Conservation (phyloP, 2,888 invertebrate genomes). For the Carabus problematicus region DNA sequence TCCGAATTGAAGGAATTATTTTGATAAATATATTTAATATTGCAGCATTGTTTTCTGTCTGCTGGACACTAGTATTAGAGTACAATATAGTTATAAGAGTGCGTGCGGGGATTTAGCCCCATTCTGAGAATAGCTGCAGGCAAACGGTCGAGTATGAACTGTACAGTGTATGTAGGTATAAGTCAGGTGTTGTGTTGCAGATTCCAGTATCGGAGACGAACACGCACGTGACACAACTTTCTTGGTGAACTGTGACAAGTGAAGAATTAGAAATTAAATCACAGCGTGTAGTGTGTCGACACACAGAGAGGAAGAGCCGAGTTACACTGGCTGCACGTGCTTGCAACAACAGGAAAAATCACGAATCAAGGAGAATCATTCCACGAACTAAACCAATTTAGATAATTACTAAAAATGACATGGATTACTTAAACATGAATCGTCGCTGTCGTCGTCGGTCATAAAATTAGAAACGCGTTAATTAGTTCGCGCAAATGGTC, state of each 20-base stretch:
- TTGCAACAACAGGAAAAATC: background rate
- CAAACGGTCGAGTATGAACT: no score
- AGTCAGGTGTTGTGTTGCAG: no score
- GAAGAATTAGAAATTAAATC: conserved; percentile 1
- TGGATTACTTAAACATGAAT: conserved; percentile 8
- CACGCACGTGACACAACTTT: background rate
- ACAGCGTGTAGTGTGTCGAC: background rate
- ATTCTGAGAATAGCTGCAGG: no score
- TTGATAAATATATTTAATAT: background rate
- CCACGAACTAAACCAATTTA: conserved; percentile 12
- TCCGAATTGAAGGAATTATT: background rate
- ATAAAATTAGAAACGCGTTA: conserved; percentile 19
- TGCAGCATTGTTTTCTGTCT: no score
- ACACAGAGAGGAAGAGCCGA: background rate
- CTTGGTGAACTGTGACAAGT: background rate
- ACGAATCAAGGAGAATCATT: background rate
- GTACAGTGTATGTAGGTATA: no score
- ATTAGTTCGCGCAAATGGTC: conserved; percentile 16
- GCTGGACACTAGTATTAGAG: no score
- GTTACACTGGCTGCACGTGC: conserved; percentile 1
- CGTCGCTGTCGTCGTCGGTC: background rate
- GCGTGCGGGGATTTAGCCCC: no score
- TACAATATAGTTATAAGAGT: no score
- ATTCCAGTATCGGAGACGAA: no score
- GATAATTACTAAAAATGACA: conserved; percentile 20